A percentile compares a stretch with the other conserved stretches of the same genome.
Evolutionary conservation across 1,140 invertebrate species (phyloP).

Genomic region (Popillia japonica): DNA sequence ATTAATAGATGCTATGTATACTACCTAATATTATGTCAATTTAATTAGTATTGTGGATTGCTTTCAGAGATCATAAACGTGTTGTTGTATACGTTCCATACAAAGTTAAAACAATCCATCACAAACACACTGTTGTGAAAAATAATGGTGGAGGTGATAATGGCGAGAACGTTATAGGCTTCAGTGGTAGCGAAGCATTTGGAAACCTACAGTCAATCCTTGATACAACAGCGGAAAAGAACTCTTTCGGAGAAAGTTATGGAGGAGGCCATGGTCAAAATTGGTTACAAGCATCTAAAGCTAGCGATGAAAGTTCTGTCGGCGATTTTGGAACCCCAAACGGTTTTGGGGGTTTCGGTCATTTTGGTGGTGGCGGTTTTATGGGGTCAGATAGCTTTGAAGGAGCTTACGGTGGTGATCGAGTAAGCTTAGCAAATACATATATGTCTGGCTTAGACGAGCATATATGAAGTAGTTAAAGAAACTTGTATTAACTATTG

Average conservation of each 20-base stretch:
- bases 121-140: background rate
- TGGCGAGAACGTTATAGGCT: background rate
- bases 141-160: background rate
- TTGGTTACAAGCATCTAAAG: background rate
- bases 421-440: background rate
- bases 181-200: background rate
- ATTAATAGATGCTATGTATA: background rate
- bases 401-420: background rate
- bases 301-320: background rate
- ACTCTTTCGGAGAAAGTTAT: background rate
- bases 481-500: background rate
- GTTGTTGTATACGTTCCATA: background rate
- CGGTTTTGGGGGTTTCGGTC: background rate
- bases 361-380: background rate
- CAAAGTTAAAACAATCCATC: background rate
- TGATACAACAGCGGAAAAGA: background rate
- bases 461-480: background rate
- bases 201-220: background rate
- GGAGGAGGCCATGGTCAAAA: conserved; percentile 22
- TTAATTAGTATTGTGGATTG: background rate
- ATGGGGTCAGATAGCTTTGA: background rate
- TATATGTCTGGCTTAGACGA: background rate
- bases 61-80: background rate
- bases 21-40: background rate
- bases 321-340: background rate